Base-by-base conservation (phyloP, 2,113 vertebrate species). In the Diphyllodes magnificus region DNA sequence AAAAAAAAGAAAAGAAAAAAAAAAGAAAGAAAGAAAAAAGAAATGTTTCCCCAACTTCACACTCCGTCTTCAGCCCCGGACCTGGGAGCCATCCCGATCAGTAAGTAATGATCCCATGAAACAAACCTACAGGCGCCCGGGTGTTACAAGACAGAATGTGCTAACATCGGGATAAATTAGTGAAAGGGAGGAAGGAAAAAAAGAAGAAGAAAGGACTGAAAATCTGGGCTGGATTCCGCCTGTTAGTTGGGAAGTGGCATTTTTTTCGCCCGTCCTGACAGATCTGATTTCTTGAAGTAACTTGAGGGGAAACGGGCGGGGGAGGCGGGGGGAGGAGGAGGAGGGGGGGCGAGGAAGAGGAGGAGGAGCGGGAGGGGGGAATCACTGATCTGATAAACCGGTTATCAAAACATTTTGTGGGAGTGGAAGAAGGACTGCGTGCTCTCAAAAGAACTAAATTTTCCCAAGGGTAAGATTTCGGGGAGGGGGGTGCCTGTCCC, bases 191-290 rank as follows among this genome's bases (percentile, higher is more conserved):
- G 97, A 97, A 97, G 97, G 96, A 95, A 95, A 95, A 96, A 96
- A 97, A 95, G 93, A 97, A 97, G 96, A 96, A 97, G 98, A 98
- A 98, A 98, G 97, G 98, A 98, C 97, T 98, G 98, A 98, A 98
- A 98, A 98, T 98, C 98, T 98, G 98, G 98, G 98, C 98, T 98
- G 98, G 98, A 98, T 98, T 98, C 97, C 96, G 97, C 98, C 97
- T 97, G 96, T 98, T 98, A 97, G 98, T 98, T 98, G 97, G 98
- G 98, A 98, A 98, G 98, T 98, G 98, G 97, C 98, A 98, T 98
- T 98, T 98, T 96, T 97, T 98, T 97, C 97, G 96, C 97, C 96
- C 93, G 97, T 98, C 97, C 98, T 98, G 97, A 98, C 98, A 98
- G 97, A 98, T 98, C 97, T 98, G 98, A 97, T 98, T 98, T 98